Evolutionary conservation across 2,888 invertebrate species (phyloP).

Genomic region (Drosophila aldrichi): DNA sequence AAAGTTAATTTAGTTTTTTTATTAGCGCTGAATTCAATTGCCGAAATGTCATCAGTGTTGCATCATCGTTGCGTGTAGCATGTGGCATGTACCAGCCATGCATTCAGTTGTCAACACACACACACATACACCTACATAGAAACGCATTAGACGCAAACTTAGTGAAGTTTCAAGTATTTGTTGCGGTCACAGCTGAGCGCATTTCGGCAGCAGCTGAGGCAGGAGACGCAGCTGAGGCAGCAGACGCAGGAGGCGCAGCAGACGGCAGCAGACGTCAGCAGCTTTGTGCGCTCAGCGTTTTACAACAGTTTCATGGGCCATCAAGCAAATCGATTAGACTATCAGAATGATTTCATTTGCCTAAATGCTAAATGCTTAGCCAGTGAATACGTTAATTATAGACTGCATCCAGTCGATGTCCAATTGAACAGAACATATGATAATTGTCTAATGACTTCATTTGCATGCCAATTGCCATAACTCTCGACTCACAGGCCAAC

Average conservation of each 20-base stretch:
- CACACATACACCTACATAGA: neutral
- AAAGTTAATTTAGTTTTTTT: constrained; percentile 8
- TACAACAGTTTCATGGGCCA: constrained; percentile 53
- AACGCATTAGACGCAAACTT: constrained; percentile 18
- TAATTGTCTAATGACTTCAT: constrained; percentile 7
- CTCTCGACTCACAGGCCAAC: neutral
- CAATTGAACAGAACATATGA: constrained; percentile 1
- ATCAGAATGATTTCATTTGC: constrained; percentile 20
- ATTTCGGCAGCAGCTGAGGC: constrained; percentile 4
- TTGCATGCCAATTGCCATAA: constrained; percentile 15
- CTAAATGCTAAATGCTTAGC: neutral
- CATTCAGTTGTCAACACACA: constrained; percentile 60
- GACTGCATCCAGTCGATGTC: neutral
- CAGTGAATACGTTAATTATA: constrained; percentile 24
- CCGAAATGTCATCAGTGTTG: constrained; percentile 49
- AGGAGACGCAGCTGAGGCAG: neutral
- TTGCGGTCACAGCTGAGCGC: constrained; percentile 43
- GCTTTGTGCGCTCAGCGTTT: constrained; percentile 30
- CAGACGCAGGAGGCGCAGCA: neutral
- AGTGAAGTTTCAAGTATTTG: constrained; percentile 24
- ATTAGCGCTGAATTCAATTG: constrained; percentile 48
- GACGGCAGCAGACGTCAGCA: neutral
- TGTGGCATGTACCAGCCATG: constrained; percentile 22
- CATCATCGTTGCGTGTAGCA: constrained; percentile 52
- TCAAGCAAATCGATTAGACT: constrained; percentile 43